These are phyloP conservation scores for Hesperophylax magnus DNA, from an alignment of 1,140 invertebrate species.

Conservation along the genomic window DNA sequence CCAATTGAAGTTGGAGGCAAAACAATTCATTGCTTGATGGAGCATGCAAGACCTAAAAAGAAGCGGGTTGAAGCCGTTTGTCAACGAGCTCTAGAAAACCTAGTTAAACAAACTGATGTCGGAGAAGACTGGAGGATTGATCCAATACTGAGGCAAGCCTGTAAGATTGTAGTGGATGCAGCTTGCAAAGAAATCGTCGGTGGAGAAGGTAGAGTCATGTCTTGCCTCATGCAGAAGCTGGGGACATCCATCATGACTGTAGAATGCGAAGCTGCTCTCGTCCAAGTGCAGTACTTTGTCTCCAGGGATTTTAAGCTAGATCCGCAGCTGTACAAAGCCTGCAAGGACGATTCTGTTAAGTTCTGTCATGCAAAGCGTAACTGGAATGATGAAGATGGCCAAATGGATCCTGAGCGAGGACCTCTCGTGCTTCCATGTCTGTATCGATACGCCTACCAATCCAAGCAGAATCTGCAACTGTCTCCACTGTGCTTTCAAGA, in stretches of 20 bases:
- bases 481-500: slow-evolving; percentile 81
- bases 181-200: slow-evolving; percentile 79
- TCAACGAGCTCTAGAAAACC: slow-evolving; percentile 80
- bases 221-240: slow-evolving; percentile 94
- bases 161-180: slow-evolving; percentile 84
- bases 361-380: slow-evolving; percentile 85
- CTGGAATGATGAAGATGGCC: slow-evolving; percentile 81
- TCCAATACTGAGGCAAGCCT: slow-evolving; percentile 88
- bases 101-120: slow-evolving; percentile 86
- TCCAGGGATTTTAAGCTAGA: slow-evolving; percentile 95
- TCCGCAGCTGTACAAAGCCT: slow-evolving; percentile 89
- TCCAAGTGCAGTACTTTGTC: slow-evolving; percentile 98
- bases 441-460: slow-evolving; percentile 88
- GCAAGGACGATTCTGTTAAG: slow-evolving; percentile 87
- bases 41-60: slow-evolving; percentile 81
- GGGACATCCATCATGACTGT: slow-evolving; percentile 88
- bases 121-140: slow-evolving; percentile 94
- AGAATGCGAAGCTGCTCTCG: slow-evolving; percentile 90
- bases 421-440: slow-evolving; percentile 93
- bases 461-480: slow-evolving; percentile 76
- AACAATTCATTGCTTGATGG: slow-evolving; percentile 97
- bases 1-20: slow-evolving; percentile 84
- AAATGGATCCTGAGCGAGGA: slow-evolving; percentile 79
- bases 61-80: slow-evolving; percentile 78
- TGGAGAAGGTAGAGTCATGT: slow-evolving; percentile 86